Evolutionary conservation across 30 jellyfish, hydroid and myxozoan species (phyloP), one percentile per base, ranked within the genome.

Genomic region (Phacellophora camtschatica): DNA sequence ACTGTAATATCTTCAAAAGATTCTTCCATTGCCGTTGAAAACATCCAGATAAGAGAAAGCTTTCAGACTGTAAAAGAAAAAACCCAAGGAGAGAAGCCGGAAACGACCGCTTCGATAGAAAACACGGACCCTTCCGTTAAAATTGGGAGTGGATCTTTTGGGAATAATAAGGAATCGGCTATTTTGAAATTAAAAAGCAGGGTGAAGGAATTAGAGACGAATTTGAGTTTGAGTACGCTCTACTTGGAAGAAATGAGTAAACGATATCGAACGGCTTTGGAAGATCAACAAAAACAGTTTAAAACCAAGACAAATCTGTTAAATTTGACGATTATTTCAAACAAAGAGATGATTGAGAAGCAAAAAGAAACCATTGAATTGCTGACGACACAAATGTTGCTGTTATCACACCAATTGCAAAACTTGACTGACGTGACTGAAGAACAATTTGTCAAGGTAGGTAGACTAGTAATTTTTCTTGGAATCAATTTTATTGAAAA

Each of bases 191-290:
- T 94, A 63, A 94, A 87, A 9, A 89, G 88, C 37, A 71, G 90
- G 51, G 96, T 94, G 0, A 94, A 86, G 71, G 97, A 74, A 22
- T 70, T 94, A 41, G 97, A 89, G 48, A 64, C 96, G 45, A 94
- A 94, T 65, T 82, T 94, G 43, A 94, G 93, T 29, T 49, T 86
- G 90, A 94, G 99, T 39, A 87, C 90, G 66, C 89, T 79, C 63
- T 94, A 94, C 58, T 78, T 94, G 73, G 96, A 94, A 45, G 95
- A 84, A 85, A 94, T 94, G 99, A 94, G 99, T 56, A 82, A 87
- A 53, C 61, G 98, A 49, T 92, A 92, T 72, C 87, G 96, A 16
- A 74, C 96, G 0, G 98, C 98, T 5, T 64, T 92, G 48, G 98
- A 79, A 73, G 98, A 85, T 16, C 97, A 86, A 57, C 90, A 85